A percentile compares a stretch with the other conserved stretches of the same genome.
phyloP scores from a whole-genome alignment of 37 sponge, comb jelly and placozoan species.

The Oscarella lobularis region DNA sequence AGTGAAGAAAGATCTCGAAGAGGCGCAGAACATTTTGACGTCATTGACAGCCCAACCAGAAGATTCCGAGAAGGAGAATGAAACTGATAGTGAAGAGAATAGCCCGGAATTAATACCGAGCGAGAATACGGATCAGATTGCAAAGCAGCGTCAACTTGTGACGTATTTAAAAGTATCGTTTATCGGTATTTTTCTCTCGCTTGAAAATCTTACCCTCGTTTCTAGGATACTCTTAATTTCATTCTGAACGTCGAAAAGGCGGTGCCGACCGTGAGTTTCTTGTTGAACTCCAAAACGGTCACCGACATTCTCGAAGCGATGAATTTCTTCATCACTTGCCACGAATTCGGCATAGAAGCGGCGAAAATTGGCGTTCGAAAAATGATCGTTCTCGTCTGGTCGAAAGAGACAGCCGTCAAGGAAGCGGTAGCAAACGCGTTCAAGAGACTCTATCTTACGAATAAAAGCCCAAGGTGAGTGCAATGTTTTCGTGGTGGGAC shows the following conservation, averaged over 20 bases:
- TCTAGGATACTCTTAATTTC: slow-evolving; percentile 54
- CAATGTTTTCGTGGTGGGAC: neutral
- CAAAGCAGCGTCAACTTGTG: slow-evolving; percentile 33
- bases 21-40: slow-evolving; percentile 2
- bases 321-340: slow-evolving; percentile 51
- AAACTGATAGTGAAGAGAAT: neutral
- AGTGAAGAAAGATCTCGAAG: slow-evolving; percentile 11
- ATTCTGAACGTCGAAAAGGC: slow-evolving; percentile 27
- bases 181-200: too few relatives aligned
- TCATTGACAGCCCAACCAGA: neutral
- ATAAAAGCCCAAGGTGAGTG: neutral
- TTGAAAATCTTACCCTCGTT: neutral
- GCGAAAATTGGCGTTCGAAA: slow-evolving; percentile 41
- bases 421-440: slow-evolving; percentile 43
- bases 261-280: slow-evolving; percentile 43
- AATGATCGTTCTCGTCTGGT: slow-evolving; percentile 68
- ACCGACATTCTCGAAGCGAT: slow-evolving; percentile 74
- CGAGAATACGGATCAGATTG: too few relatives aligned
- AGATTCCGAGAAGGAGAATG: neutral
- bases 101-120: slow-evolving; percentile 11
- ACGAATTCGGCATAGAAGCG: slow-evolving; percentile 38
- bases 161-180: slow-evolving; percentile 21
- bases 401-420: slow-evolving; percentile 35
- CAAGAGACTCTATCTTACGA: slow-evolving; percentile 52
- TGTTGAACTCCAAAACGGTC: slow-evolving; percentile 70